Evolutionary conservation across 2,888 invertebrate species (phyloP).

Genomic region (Drosophila emarginata): DNA sequence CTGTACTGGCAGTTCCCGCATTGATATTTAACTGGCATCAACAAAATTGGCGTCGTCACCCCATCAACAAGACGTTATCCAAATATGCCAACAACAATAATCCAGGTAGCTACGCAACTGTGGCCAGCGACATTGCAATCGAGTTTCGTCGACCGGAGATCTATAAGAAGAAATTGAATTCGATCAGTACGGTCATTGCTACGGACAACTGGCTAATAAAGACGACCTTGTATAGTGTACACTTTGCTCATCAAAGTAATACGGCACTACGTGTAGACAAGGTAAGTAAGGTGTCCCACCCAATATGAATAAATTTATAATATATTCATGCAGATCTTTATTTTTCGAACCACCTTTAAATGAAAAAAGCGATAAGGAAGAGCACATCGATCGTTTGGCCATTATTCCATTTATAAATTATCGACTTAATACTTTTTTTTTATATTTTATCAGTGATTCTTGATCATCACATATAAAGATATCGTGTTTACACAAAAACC

Average conservation of each 20-base stretch:
- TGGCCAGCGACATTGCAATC: constrained; percentile 74
- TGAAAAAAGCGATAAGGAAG: no score
- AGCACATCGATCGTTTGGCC: no score
- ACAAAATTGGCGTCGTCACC: constrained; percentile 88
- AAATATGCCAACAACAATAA: constrained; percentile 86
- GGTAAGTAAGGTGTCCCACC: constrained; percentile 72
- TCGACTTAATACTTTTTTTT: no score
- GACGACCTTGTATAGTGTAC: constrained; percentile 88
- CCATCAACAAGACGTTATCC: constrained; percentile 87
- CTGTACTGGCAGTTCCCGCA: constrained; percentile 74
- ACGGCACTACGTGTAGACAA: constrained; percentile 89
- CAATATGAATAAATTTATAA: no score
- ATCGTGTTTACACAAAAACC: no score
- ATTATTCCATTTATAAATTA: no score
- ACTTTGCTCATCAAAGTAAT: constrained; percentile 91
- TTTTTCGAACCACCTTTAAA: no score
- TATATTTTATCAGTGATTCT: no score
- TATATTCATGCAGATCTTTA: no score
- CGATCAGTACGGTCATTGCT: constrained; percentile 87
- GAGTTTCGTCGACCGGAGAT: constrained; percentile 85
- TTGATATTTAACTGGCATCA: constrained; percentile 86
- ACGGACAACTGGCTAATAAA: constrained; percentile 95
- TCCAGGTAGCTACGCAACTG: constrained; percentile 82
- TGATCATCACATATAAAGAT: no score
- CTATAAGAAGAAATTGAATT: constrained; percentile 87